Conservation (phyloP, 2,888 invertebrate genomes). For the Cryptocephalus moraei region DNA sequence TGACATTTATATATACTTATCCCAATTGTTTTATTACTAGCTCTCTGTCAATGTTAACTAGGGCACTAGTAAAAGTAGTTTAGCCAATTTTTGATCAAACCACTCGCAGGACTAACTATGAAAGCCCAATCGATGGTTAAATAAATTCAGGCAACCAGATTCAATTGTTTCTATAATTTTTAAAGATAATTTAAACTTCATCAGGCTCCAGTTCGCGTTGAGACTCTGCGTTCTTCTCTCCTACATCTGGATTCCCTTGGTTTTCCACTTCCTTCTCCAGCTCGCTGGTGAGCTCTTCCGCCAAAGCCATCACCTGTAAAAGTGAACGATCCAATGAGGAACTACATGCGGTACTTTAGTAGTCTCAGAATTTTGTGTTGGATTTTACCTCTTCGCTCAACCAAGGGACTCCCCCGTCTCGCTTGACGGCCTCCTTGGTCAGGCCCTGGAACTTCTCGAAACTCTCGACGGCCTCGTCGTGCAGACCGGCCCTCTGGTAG, state of each 20-base stretch:
- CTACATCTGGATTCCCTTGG: neutral
- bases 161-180: no score
- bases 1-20: no score
- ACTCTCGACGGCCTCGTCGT: conserved; percentile 16
- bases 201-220: conserved; percentile 1
- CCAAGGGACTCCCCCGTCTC: conserved; percentile 8
- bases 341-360: no score
- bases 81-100: no score
- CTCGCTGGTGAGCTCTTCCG: conserved; percentile 1
- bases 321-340: no score
- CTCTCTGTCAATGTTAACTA: no score
- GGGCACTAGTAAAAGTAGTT: no score
- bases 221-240: neutral
- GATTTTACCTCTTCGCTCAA: neutral
- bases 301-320: conserved; percentile 4
- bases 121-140: no score
- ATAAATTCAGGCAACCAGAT: no score
- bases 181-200: conserved; percentile 1
- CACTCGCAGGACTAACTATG: no score
- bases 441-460: conserved; percentile 14
- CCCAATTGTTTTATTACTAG: no score
- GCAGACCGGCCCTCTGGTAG: conserved; percentile 11
- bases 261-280: neutral
- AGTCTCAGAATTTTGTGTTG: neutral
- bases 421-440: conserved; percentile 12